These are phyloP conservation scores for Eledona agricola DNA, from an alignment of 2,888 invertebrate genomes.

Conservation along the genomic window DNA sequence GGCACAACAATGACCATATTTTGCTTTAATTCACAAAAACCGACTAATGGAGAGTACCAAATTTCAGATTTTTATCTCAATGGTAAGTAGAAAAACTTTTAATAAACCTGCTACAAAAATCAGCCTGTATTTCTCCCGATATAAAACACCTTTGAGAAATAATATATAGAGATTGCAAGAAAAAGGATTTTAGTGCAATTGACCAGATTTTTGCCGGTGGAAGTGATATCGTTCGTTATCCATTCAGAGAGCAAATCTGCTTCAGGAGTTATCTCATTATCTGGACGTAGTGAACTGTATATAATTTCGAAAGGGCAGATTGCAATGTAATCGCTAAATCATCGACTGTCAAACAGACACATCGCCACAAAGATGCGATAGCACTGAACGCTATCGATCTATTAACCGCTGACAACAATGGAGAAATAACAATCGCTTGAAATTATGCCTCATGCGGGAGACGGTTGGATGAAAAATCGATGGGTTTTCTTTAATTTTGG, in stretches of 20 bases:
- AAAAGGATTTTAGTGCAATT: background rate
- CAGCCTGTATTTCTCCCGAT: too few relatives aligned
- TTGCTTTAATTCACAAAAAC: too few relatives aligned
- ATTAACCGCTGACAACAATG: conserved; percentile 22
- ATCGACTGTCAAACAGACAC: conserved; percentile 33
- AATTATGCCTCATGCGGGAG: conserved; percentile 7
- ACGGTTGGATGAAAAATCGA: conserved; percentile 1
- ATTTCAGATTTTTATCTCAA: too few relatives aligned
- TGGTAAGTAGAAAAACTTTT: too few relatives aligned
- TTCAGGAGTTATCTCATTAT: conserved; percentile 31
- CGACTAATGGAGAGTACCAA: too few relatives aligned
- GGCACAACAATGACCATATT: too few relatives aligned
- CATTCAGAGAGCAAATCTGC: conserved; percentile 13
- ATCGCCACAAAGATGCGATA: conserved; percentile 31
- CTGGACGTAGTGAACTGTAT: conserved; percentile 28
- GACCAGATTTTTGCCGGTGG: background rate
- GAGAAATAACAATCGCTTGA: conserved; percentile 10
- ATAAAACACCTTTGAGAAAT: too few relatives aligned
- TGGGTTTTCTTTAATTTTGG: conserved; percentile 1
- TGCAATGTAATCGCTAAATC: conserved; percentile 34
- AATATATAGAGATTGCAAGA: too few relatives aligned
- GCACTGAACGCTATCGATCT: conserved; percentile 26
- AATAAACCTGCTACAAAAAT: too few relatives aligned
- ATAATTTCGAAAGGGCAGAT: conserved; percentile 24
- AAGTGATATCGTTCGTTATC: conserved; percentile 12